phyloP scores from a whole-genome alignment of 2,888 invertebrate genomes.

The Drosophila mulleri region DNA sequence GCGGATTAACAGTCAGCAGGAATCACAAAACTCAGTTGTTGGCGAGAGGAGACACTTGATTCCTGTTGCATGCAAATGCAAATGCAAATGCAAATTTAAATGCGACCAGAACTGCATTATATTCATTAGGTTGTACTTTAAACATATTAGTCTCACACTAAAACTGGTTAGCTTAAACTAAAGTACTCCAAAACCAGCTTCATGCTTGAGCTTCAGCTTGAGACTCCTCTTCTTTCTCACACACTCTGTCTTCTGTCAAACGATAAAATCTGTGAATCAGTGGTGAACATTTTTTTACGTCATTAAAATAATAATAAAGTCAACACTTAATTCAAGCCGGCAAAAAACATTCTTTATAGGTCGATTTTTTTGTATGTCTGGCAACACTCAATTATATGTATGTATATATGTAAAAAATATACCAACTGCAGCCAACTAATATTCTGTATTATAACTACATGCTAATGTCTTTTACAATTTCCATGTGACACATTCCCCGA shows the following conservation, averaged over 20 bases:
- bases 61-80: constrained; percentile 65
- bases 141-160: too few relatives aligned
- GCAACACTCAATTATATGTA: background rate
- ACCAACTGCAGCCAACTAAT: background rate
- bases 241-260: too few relatives aligned
- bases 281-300: too few relatives aligned
- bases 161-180: too few relatives aligned
- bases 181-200: too few relatives aligned
- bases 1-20: constrained; percentile 36
- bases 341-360: too few relatives aligned
- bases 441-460: background rate
- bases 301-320: too few relatives aligned
- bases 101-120: constrained; percentile 8
- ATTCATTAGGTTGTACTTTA: background rate
- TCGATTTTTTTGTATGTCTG: too few relatives aligned
- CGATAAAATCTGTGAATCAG: too few relatives aligned
- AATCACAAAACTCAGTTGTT: background rate
- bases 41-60: constrained; percentile 40
- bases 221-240: too few relatives aligned
- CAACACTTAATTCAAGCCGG: too few relatives aligned
- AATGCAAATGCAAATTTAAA: constrained; percentile 65
- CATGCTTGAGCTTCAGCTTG: too few relatives aligned
- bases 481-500: constrained; percentile 4
- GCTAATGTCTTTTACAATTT: constrained; percentile 25
- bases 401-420: background rate